Base-by-base conservation (phyloP, 1,140 invertebrate species). In the Euschistus heros region DNA sequence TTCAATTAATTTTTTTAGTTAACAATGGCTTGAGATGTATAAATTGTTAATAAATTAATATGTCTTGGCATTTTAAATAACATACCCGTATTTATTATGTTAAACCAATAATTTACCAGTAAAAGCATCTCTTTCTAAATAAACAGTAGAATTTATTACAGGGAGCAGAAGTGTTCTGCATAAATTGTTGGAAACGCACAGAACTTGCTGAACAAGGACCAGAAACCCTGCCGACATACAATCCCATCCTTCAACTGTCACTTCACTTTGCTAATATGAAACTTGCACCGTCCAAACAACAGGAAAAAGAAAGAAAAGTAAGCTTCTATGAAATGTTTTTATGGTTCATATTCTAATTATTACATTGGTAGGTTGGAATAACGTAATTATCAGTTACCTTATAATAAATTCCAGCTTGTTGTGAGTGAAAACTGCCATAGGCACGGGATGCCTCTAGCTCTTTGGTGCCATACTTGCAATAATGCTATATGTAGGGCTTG, bases 381-480 rank as follows among this genome's bases (percentile, higher is more conserved):
- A 17, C 47, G 18, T 62, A 22, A 8, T 57, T 66, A 68, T 55
- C 60, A 68, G 67, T 66, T 42, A 42, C 18, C 24, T 22, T 57
- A 24, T 57, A 57, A 57, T 57, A 26, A 57, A 57, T 57, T 57
- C 15, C 54, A 57, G 54, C 15, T 57, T 57, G n/a, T 44, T 42
- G 61, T 62, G 61, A 67, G 68, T 62, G 84, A 86, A 72, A 84
- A 84, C 71, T 88, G 86, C 73, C 80, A 83, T 71, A 81, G 82
- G 60, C 86, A 88, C 73, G 83, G 81, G 52, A 86, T 86, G 83
- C 86, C 86, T 22, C 74, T 83, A 66, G 81, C 84, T 30, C 75
- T 85, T 18, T 89, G 86, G 86, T 89, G 86, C 73, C 80, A 80
- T 63, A 82, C 79, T n/a, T 89, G 86, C 72, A 80, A 79, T 57